Evolutionary conservation across 2,113 vertebrate genomes (phyloP).

Genomic region (Sakesphorus luctuosus): DNA sequence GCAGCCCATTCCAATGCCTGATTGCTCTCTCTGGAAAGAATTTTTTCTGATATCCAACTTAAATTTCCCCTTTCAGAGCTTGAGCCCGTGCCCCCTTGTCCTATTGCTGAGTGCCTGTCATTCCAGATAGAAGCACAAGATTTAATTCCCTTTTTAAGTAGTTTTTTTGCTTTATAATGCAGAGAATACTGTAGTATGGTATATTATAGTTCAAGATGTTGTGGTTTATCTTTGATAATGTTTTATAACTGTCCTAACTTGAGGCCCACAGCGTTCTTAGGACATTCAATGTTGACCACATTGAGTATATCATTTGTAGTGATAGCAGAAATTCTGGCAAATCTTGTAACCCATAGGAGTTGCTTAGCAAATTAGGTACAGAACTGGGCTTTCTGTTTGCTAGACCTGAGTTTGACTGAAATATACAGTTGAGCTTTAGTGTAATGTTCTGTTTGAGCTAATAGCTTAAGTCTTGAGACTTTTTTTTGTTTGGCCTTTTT

Average conservation of each 20-base stretch:
- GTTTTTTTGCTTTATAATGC: neutral
- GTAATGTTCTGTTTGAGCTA: neutral
- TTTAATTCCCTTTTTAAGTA: neutral
- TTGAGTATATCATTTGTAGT: neutral
- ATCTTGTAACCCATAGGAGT: neutral
- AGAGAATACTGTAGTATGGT: neutral
- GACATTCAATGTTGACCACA: neutral
- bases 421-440: neutral
- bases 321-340: neutral
- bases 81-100: no score
- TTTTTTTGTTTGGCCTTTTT: neutral
- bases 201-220: neutral
- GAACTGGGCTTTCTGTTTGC: neutral
- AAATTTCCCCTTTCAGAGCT: no score
- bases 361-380: neutral
- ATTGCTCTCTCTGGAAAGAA: no score
- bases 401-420: neutral
- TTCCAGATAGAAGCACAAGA: neutral
- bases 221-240: neutral
- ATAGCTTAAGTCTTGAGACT: neutral
- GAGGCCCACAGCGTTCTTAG: neutral
- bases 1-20: no score
- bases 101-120: neutral
- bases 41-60: no score
- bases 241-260: neutral